Evolutionary conservation across 2,113 vertebrate species (phyloP).

Genomic region (Lucifuga dentata): DNA sequence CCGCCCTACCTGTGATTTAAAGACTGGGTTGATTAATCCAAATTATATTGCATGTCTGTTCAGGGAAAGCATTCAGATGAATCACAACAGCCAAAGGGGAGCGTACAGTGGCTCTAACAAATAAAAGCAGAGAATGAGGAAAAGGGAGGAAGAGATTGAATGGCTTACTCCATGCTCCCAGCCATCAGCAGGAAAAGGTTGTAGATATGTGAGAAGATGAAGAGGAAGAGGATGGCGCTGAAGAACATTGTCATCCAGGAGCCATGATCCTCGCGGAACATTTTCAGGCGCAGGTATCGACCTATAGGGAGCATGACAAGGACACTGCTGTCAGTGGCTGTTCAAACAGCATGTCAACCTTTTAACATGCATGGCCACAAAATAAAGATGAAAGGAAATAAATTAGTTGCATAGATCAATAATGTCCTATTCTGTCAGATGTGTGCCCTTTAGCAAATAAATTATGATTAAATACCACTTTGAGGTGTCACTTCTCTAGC

Average conservation of each 20-base stretch:
- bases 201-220: constrained; percentile 99
- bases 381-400: constrained; percentile 62
- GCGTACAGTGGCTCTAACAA: constrained; percentile 49
- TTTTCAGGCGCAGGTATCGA: constrained; percentile 94
- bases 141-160: constrained; percentile 34
- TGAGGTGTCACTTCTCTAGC: constrained; percentile 32
- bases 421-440: constrained; percentile 37
- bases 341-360: constrained; percentile 33
- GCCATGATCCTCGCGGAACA: constrained; percentile 98
- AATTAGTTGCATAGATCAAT: constrained; percentile 61
- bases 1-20: constrained; percentile 56
- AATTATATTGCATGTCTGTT: constrained; percentile 45
- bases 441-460: constrained; percentile 40
- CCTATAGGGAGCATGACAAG: constrained; percentile 82
- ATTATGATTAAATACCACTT: constrained; percentile 65
- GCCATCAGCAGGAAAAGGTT: constrained; percentile 94
- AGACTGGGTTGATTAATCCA: constrained; percentile 61
- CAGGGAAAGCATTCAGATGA: constrained; percentile 62
- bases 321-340: constrained; percentile 49
- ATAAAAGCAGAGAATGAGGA: constrained; percentile 44
- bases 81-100: constrained; percentile 58
- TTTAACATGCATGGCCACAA: constrained; percentile 13
- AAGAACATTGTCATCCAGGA: constrained; percentile 99
- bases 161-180: constrained; percentile 92
- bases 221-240: constrained; percentile 97